Conservation (phyloP, 2,888 invertebrate genomes). For the Drosophila gaucha region DNA sequence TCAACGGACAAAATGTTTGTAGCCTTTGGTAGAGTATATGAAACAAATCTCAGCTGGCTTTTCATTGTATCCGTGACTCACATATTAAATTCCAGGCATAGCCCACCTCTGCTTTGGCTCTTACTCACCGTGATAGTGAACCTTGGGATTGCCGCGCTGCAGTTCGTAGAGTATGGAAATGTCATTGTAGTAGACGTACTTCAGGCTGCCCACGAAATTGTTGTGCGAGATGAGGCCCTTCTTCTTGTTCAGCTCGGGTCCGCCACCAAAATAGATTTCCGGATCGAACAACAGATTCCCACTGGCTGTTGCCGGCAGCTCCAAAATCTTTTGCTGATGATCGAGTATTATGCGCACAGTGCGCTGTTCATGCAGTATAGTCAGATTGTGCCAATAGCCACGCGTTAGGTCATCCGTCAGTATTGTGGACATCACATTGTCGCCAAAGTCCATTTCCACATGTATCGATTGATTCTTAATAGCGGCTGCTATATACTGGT, state of each 20-base stretch:
- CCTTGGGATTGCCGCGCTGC: slow-evolving; percentile 93
- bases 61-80: not conserved
- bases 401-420: slow-evolving; percentile 90
- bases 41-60: slow-evolving; percentile 17
- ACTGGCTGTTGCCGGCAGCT: slow-evolving; percentile 87
- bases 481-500: slow-evolving; percentile 95
- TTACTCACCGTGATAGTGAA: slow-evolving; percentile 88
- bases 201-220: slow-evolving; percentile 94
- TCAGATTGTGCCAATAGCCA: slow-evolving; percentile 95
- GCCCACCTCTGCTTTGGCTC: not conserved
- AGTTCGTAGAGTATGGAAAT: slow-evolving; percentile 95
- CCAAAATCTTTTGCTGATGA: slow-evolving; percentile 88
- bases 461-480: slow-evolving; percentile 93
- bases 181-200: slow-evolving; percentile 97
- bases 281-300: slow-evolving; percentile 95
- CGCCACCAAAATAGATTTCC: slow-evolving; percentile 96
- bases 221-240: slow-evolving; percentile 92
- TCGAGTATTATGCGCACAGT: slow-evolving; percentile 91
- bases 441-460: slow-evolving; percentile 94
- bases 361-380: slow-evolving; percentile 92
- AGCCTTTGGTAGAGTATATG: slow-evolving; percentile 1
- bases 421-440: slow-evolving; percentile 89
- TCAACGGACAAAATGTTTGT: no score
- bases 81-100: not conserved
- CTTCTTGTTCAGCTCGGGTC: slow-evolving; percentile 93